Conservation (phyloP, 2,888 invertebrate species). For the Cataglyphis livida region DNA sequence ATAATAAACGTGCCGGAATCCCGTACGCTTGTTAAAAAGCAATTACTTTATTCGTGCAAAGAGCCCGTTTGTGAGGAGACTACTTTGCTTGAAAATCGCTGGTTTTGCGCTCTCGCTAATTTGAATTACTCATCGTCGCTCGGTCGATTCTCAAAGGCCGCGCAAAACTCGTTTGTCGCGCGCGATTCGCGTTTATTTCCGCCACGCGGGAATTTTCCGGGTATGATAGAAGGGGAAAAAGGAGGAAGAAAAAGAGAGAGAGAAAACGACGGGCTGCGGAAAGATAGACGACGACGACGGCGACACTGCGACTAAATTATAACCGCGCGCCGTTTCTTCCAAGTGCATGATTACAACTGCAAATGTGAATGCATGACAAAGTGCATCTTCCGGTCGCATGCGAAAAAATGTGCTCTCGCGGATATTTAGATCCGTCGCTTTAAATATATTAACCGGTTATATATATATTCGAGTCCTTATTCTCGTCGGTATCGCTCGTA, state of each 20-base stretch:
- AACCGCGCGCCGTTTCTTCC: conserved; percentile 35
- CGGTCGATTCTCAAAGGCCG: conserved; percentile 40
- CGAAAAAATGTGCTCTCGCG: neutral
- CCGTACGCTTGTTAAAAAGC: conserved; percentile 76
- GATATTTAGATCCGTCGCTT: conserved; percentile 24
- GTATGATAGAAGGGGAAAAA: neutral
- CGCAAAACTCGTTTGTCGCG: conserved; percentile 44
- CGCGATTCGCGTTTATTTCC: conserved; percentile 38
- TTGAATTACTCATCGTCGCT: conserved; percentile 41
- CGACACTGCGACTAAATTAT: conserved; percentile 39
- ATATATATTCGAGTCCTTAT: neutral
- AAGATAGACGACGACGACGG: conserved; percentile 11
- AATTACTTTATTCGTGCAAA: conserved; percentile 72
- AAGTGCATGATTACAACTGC: conserved; percentile 37
- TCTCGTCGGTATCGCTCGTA: conserved; percentile 6
- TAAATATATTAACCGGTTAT: conserved; percentile 3
- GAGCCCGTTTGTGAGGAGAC: conserved; percentile 32
- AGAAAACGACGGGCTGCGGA: neutral
- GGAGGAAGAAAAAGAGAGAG: neutral
- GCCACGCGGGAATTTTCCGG: conserved; percentile 13
- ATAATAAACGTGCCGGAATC: conserved; percentile 66
- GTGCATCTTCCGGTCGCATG: conserved; percentile 7
- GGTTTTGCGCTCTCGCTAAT: conserved; percentile 37
- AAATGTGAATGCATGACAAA: conserved; percentile 33
- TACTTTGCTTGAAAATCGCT: conserved; percentile 50